These are phyloP conservation scores for Phalacrocorax brasilianus DNA, from an alignment of 2,113 vertebrate genomes.

Conservation along the genomic window DNA sequence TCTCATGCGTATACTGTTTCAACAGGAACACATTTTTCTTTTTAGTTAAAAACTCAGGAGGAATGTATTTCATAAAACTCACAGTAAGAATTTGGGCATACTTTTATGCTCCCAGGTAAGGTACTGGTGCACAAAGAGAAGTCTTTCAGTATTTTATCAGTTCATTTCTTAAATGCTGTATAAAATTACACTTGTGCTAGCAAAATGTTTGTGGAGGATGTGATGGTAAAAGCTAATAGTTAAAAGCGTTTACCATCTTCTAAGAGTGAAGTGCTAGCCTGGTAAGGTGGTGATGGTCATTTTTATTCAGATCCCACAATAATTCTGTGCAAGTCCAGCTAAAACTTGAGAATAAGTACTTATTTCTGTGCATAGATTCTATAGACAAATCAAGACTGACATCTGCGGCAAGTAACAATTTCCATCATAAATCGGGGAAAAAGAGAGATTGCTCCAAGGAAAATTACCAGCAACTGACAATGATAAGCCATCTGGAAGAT, in stretches of 20 bases:
- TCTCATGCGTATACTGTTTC: not conserved
- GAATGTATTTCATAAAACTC: not conserved
- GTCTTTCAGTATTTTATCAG: not conserved
- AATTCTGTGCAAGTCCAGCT: not conserved
- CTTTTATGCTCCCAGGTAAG: not conserved
- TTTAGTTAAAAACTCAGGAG: not conserved
- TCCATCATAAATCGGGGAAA: not conserved
- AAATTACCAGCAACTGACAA: not conserved
- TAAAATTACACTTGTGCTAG: not conserved
- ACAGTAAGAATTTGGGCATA: not conserved
- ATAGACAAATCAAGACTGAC: conserved; percentile 13
- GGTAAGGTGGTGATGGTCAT: not conserved
- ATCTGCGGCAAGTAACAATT: conserved; percentile 13
- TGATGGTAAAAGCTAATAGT: not conserved
- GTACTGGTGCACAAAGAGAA: not conserved
- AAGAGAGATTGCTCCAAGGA: not conserved
- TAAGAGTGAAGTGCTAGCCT: not conserved
- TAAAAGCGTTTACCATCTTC: not conserved
- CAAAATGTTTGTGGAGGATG: not conserved
- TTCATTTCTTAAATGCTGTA: not conserved
- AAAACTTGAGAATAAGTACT: not conserved
- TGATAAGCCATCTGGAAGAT: not conserved
- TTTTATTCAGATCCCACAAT: not conserved
- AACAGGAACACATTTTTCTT: not conserved
- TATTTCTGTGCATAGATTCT: not conserved